Base-by-base conservation (phyloP, 1,140 invertebrate genomes). In the Riptortus pedestris region DNA sequence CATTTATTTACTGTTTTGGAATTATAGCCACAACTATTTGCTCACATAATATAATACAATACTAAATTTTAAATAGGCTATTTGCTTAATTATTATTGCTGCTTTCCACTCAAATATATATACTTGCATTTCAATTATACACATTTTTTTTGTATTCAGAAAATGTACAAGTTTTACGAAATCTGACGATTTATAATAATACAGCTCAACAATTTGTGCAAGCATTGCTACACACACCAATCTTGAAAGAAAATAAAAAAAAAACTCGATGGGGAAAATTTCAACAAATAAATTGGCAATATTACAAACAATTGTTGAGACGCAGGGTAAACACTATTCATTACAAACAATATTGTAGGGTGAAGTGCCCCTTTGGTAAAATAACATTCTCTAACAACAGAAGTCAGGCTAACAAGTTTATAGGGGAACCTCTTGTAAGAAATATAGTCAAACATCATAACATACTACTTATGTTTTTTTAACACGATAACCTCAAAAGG, bases 11-110 rank as follows among this genome's bases (percentile, higher is more conserved):
- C 63, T 65, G 31, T 59, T 60, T 60, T 27, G 51, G 52, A 64
- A 57, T 51, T 64, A 31, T 64, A 64, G 63, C 63, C 63, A 64
- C 63, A 64, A 64, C 51, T 64, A 64, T 64, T 47, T 26, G 63
- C 63, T 58, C 48, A 64, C 63, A 64, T 63, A 64, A 58, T 64
- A 64, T 64, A 64, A 64, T 64, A 64, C 63, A 64, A 18, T 64
- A 64, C 63, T 64, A 64, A 29, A 31, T 58, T 57, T 33, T 29
- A 64, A 64, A 38, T 59, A 64, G 63, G 63, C 63, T 64, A 64
- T 58, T 64, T 43, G 63, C 63, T 51, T 64, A 51, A 64, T 28
- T 27, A 64, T 64, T 64, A 64, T 64, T 64, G 63, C 63, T 64
- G 48, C 63, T 31, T 58, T 64, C 28, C 63, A 64, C 55, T 64